Evolutionary conservation across 2,797 vertebrate species (phyloP), one percentile per base, ranked within the genome.

Genomic region (Tympanoctomys barrerae): DNA sequence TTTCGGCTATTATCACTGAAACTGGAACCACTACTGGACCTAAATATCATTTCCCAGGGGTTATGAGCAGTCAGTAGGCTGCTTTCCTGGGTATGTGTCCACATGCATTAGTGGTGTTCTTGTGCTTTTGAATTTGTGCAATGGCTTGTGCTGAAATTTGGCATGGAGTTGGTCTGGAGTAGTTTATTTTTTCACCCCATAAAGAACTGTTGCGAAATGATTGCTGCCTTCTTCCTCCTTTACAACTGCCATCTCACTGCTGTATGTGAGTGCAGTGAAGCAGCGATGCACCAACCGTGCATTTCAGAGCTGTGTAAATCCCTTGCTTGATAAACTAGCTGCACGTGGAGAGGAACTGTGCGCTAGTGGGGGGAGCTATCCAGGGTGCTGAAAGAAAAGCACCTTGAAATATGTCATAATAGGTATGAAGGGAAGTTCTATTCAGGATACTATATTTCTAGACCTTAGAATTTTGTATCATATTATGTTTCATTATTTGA

Each of bases 291-390:
- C 87, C 84, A 42, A 83, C 46, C 1, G 9, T 13, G 62, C 68
- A 80, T 93, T 96, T 91, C 87, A 85, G 89, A 84, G 87, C 81
- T 87, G 61, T 22, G 33, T 68, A 96, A 93, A 97, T 96, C 95
- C 81, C 79, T 49, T 42, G 28, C n/a, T 95, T 94, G 87, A 95
- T 88, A 94, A 91, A 96, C 52, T 71, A n/a, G 77, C 79, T 85
- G 54, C 52, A 1, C 61, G 52, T 75, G 64, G 61, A 66, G 31
- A 87, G 82, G 89, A 96, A 13, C 93, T 91, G 92, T 71, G 49
- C 57, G 36, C 64, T 7, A 62, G 46, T 64, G 84, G 87, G 21
- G 54, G 46, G 64, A 49, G 31, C 49, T 62, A 18, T 89, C 80
- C 22, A 90, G 75, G 59, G 71, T 91, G 36, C 64, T 71, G 79